phyloP scores from a whole-genome alignment of 2,888 invertebrate species.

The Drosophila rellima region DNA sequence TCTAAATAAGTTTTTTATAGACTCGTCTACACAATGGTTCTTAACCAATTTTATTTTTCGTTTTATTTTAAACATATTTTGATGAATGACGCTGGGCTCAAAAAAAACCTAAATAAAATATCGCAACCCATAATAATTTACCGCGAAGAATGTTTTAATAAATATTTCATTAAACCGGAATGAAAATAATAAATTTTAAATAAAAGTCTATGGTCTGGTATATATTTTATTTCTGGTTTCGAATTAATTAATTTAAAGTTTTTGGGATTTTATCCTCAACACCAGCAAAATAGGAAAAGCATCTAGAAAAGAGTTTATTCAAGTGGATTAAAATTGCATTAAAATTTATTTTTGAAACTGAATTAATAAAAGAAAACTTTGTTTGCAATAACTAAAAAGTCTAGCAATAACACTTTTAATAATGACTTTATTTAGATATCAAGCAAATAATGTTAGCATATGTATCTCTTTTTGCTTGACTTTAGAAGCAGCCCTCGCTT shows the following conservation, averaged over 20 bases:
- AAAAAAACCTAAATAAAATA: background rate
- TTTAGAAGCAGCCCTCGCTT: constrained; percentile 31
- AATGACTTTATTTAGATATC: background rate
- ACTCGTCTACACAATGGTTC: background rate
- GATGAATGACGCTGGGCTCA: background rate
- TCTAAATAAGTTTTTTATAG: background rate
- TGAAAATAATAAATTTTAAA: background rate
- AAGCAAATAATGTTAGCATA: background rate
- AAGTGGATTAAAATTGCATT: too few species aligned
- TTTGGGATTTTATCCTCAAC: too few species aligned
- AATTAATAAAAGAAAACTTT: too few species aligned
- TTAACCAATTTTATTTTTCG: background rate
- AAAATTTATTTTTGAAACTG: too few species aligned
- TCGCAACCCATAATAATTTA: background rate
- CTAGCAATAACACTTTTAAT: background rate
- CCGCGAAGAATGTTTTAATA: background rate
- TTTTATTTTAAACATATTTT: background rate
- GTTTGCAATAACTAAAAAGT: too few species aligned
- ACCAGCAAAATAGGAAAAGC: too few species aligned
- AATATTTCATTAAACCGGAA: constrained; percentile 7
- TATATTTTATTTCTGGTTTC: too few species aligned
- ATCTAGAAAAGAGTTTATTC: too few species aligned
- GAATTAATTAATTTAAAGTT: too few species aligned
- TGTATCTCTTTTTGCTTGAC: background rate
- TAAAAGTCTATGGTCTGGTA: too few species aligned